Percentiles rank a stretch among this genome's conserved stretches.
Conservation (phyloP, 2,797 vertebrate species). For the Peromyscus eremicus region DNA sequence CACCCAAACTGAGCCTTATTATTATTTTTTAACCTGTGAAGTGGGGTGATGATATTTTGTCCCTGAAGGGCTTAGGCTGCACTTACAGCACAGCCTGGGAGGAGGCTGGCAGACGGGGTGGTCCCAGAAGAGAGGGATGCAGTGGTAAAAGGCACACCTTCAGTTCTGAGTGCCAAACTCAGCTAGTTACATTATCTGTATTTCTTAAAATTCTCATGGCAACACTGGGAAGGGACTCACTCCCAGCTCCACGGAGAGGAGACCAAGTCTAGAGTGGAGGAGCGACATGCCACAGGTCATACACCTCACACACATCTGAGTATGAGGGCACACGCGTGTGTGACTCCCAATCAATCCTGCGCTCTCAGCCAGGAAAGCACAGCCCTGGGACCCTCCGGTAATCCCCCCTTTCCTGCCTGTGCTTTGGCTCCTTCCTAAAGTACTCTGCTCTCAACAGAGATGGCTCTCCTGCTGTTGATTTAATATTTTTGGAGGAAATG, state of each 20-base stretch:
- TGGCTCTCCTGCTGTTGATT: slow-evolving; percentile 41
- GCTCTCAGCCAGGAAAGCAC: not conserved
- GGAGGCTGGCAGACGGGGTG: not conserved
- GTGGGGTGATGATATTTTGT: not conserved
- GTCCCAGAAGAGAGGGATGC: not conserved
- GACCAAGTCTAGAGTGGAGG: not conserved
- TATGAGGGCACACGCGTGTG: not conserved
- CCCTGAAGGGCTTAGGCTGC: not conserved
- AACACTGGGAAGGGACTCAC: not conserved
- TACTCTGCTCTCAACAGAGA: slow-evolving; percentile 49
- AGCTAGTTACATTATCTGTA: not conserved
- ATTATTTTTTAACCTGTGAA: not conserved
- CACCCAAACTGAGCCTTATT: not conserved
- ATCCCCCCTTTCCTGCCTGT: slow-evolving; percentile 28
- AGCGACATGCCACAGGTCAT: not conserved
- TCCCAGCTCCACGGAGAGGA: not conserved
- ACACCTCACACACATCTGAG: not conserved
- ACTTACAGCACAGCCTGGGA: not conserved
- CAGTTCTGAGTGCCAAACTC: not conserved
- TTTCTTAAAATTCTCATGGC: not conserved
- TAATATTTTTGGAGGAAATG: slow-evolving; percentile 70
- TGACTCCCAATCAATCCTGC: not conserved
- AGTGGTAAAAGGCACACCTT: not conserved
- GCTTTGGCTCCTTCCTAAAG: slow-evolving; percentile 53
- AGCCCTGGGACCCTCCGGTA: not conserved